Conservation (phyloP, 1,140 invertebrate species). For the Lysiphlebus fabarum region DNA sequence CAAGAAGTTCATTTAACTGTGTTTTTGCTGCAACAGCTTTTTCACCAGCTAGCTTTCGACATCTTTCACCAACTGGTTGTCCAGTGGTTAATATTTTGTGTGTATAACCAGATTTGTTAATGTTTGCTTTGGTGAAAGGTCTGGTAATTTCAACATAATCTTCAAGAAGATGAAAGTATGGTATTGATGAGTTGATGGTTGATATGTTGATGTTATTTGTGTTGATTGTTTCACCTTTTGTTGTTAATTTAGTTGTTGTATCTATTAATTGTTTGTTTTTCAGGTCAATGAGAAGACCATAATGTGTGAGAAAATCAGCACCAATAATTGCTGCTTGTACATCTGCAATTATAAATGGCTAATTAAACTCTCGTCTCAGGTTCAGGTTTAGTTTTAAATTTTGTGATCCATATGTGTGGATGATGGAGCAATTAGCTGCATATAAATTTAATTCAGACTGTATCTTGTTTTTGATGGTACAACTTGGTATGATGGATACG, state of each 20-base stretch:
- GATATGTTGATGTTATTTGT: slow-evolving; percentile 2
- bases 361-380: slow-evolving; percentile 34
- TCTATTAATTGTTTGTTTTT: slow-evolving; percentile 33
- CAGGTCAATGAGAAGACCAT: slow-evolving; percentile 39
- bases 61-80: slow-evolving; percentile 25
- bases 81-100: slow-evolving; percentile 29
- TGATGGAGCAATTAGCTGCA: slow-evolving; percentile 31
- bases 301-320: slow-evolving; percentile 42
- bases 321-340: slow-evolving; percentile 43
- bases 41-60: slow-evolving; percentile 5
- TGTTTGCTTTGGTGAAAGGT: no score
- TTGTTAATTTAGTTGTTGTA: slow-evolving; percentile 18
- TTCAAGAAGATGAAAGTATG: not conserved
- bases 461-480: slow-evolving; percentile 8
- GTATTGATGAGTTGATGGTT: slow-evolving; percentile 15
- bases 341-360: slow-evolving; percentile 43
- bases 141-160: no score
- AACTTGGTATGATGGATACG: slow-evolving; percentile 16
- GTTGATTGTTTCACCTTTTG: slow-evolving; percentile 2
- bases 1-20: slow-evolving; percentile 9
- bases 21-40: slow-evolving; percentile 16
- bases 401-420: slow-evolving; percentile 38
- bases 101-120: slow-evolving; percentile 16
- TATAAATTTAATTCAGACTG: slow-evolving; percentile 24
- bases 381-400: slow-evolving; percentile 34